phyloP scores from a whole-genome alignment of 2,113 vertebrate species.

The Mesoclemmys tuberculata region DNA sequence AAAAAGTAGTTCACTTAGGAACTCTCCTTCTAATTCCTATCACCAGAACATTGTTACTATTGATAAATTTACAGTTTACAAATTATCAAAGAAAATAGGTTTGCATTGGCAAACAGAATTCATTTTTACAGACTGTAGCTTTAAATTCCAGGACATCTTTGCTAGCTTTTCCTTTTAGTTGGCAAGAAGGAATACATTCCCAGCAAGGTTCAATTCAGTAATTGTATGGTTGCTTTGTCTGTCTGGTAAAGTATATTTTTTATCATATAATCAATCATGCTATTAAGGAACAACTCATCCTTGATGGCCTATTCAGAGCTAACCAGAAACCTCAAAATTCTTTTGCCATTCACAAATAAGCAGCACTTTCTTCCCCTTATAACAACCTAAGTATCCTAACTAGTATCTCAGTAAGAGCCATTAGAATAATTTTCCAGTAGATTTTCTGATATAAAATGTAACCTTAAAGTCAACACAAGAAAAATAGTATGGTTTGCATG shows the following conservation, averaged over 20 bases:
- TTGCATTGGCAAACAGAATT: neutral
- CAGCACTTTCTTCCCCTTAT: neutral
- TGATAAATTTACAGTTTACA: neutral
- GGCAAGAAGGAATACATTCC: neutral
- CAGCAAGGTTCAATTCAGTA: neutral
- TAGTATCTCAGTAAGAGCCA: neutral
- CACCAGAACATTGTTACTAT: neutral
- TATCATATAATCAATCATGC: slow-evolving; percentile 26
- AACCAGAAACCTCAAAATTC: slow-evolving; percentile 43
- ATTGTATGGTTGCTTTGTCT: neutral
- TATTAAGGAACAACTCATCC: slow-evolving; percentile 33
- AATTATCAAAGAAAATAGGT: slow-evolving; percentile 27
- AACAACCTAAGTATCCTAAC: neutral
- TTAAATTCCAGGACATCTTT: neutral
- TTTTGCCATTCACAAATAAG: neutral
- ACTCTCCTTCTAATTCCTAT: neutral
- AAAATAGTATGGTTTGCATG: neutral
- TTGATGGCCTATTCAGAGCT: slow-evolving; percentile 29
- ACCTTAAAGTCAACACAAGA: neutral
- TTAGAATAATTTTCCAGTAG: neutral
- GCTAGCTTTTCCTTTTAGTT: neutral
- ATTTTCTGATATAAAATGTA: neutral
- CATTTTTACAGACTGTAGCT: neutral
- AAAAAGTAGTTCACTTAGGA: slow-evolving; percentile 12
- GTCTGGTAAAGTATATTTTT: neutral